Evolutionary conservation across 2,797 vertebrate species (phyloP).

Genomic region (Chaetophractus vellerosus): DNA sequence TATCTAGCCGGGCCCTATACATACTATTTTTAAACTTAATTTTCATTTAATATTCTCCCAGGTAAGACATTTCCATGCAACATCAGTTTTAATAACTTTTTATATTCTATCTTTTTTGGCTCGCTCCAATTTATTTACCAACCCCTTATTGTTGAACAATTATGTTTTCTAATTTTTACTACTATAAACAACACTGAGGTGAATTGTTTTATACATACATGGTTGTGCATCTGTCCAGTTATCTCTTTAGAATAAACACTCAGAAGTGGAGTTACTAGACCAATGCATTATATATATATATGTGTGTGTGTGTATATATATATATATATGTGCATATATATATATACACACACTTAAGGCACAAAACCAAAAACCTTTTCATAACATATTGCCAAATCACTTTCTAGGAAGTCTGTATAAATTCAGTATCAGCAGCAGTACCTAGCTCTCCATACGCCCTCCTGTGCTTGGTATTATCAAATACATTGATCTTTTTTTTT

Average conservation of each 20-base stretch:
- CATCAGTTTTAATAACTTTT: slow-evolving; percentile 12
- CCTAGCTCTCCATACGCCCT: not conserved
- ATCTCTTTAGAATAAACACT: slow-evolving; percentile 45
- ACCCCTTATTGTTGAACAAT: not conserved
- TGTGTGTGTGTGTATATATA: no score
- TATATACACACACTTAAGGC: not conserved
- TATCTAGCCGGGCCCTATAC: no score
- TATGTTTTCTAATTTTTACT: not conserved
- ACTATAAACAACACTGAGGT: not conserved
- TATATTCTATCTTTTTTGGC: not conserved
- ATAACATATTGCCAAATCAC: not conserved
- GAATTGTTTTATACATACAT: not conserved
- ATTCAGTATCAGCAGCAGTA: not conserved
- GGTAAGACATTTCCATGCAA: not conserved
- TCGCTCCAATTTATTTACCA: not conserved
- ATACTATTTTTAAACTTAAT: slow-evolving; percentile 41
- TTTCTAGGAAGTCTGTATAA: not conserved
- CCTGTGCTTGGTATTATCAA: not conserved
- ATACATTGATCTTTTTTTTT: not conserved
- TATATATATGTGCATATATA: no score
- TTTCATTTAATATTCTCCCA: slow-evolving; percentile 9
- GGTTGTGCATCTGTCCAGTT: not conserved
- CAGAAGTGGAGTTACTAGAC: not conserved
- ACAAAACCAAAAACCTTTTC: not conserved
- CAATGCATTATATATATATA: no score